Conservation (phyloP, 2,113 vertebrate genomes). For the Pygoscelis adeliae region DNA sequence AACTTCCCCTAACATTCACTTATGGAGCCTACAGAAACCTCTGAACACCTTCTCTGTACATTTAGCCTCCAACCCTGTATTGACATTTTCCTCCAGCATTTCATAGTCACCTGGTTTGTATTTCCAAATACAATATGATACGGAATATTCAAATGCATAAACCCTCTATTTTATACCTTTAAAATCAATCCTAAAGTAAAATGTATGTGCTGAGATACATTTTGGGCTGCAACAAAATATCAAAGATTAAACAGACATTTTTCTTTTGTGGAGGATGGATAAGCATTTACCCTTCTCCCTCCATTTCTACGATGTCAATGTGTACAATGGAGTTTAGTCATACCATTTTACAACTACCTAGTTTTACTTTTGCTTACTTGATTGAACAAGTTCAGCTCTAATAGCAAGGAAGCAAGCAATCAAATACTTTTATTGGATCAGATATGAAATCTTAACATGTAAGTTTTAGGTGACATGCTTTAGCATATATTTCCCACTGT, state of each 20-base stretch:
- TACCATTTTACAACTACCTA: background rate
- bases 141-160: background rate
- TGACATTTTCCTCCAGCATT: background rate
- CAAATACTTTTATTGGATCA: background rate
- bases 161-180: background rate
- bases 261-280: background rate
- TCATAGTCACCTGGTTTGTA: background rate
- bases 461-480: background rate
- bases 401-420: background rate
- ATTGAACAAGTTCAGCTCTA: background rate
- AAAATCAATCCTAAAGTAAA: background rate
- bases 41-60: background rate
- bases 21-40: background rate
- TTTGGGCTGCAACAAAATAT: background rate
- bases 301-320: background rate
- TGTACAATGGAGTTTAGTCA: background rate
- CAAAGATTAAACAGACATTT: background rate
- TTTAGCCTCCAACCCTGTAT: background rate
- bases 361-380: background rate
- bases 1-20: background rate
- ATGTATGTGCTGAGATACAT: background rate
- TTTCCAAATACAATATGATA: background rate
- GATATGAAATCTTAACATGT: background rate
- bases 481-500: background rate
- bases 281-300: background rate